phyloP scores from a whole-genome alignment of 2,797 vertebrate species.

The Pseudochromis fuscus region DNA sequence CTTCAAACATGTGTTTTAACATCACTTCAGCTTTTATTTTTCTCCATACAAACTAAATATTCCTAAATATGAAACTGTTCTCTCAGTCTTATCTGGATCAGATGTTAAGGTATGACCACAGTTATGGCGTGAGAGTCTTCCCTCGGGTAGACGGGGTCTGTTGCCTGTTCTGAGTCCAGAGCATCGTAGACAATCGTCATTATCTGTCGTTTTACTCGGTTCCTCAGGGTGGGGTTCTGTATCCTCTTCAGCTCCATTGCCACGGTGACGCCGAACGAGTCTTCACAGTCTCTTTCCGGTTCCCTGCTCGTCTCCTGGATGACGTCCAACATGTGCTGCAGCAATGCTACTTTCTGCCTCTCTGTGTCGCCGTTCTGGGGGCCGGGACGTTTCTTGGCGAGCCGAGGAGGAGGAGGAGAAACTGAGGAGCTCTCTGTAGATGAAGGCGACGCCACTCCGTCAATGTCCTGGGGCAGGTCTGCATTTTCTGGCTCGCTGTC shows the following conservation, averaged over 20 bases:
- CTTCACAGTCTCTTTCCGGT: neutral
- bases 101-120: too few relatives aligned
- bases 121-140: too few relatives aligned
- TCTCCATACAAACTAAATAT: too few relatives aligned
- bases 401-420: constrained; percentile 1
- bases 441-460: neutral
- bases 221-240: neutral
- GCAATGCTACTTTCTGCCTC: neutral
- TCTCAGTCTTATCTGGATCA: too few relatives aligned
- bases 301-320: neutral
- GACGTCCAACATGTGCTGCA: neutral
- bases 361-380: neutral
- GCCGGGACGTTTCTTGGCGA: neutral
- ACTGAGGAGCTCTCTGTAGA: constrained; percentile 5
- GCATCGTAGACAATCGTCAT: constrained; percentile 3
- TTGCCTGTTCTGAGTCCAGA: constrained; percentile 9
- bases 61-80: too few relatives aligned
- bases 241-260: constrained; percentile 19
- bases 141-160: neutral
- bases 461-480: neutral
- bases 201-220: constrained; percentile 6
- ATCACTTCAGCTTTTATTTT: too few relatives aligned
- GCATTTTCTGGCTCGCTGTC: neutral
- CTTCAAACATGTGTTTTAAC: too few relatives aligned
- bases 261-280: neutral